Evolutionary conservation across 2,113 vertebrate species (phyloP).

Genomic region (Rostratula benghalensis): DNA sequence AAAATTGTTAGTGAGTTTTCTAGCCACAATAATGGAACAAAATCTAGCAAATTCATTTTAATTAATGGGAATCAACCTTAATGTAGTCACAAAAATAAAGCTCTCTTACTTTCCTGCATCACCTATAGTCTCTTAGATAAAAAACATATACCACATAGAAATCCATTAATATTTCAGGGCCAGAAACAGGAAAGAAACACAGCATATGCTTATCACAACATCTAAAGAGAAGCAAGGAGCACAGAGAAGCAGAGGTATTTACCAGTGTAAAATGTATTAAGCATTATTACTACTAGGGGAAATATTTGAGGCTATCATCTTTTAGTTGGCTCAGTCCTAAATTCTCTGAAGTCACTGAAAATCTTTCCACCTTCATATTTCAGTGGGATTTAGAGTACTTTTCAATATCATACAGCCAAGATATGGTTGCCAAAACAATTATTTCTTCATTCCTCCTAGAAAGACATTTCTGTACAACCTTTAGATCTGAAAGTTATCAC

Average conservation of each 20-base stretch:
- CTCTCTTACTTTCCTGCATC: background rate
- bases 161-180: background rate
- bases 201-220: background rate
- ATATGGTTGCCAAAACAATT: background rate
- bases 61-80: background rate
- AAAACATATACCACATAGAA: background rate
- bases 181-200: background rate
- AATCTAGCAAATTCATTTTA: background rate
- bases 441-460: background rate
- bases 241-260: background rate
- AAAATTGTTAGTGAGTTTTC: background rate
- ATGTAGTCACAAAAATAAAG: background rate
- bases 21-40: background rate
- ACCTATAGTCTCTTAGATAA: background rate
- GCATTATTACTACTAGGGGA: background rate
- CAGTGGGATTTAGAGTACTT: background rate
- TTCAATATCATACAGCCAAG: background rate
- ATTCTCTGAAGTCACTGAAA: background rate
- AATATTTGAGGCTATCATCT: background rate
- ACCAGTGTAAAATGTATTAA: background rate
- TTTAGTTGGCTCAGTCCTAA: background rate
- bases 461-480: background rate
- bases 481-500: background rate
- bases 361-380: background rate
- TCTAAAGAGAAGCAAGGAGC: background rate